phyloP scores from a whole-genome alignment of 2,797 vertebrate species.

The Kryptopterus vitreolus region DNA sequence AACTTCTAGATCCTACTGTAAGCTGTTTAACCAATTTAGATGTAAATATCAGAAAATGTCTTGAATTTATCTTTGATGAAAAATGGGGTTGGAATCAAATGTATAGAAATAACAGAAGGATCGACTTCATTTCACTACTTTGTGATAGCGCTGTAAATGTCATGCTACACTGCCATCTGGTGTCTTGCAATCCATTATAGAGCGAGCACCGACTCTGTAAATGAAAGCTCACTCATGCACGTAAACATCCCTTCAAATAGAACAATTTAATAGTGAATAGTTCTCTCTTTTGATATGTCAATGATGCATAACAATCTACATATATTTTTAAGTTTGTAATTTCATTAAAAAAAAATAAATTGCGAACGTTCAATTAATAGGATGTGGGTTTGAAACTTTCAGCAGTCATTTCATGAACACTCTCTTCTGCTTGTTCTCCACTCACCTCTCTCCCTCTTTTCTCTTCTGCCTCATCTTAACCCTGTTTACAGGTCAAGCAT shows the following conservation, averaged over 20 bases:
- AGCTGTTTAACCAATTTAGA: neutral
- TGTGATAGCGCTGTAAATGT: neutral
- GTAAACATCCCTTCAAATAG: neutral
- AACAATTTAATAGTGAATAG: neutral
- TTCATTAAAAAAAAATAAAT: too few species aligned
- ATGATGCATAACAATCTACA: neutral
- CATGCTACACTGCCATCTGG: conserved; percentile 40
- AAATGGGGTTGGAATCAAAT: neutral
- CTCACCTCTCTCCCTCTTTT: neutral
- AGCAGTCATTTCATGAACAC: neutral
- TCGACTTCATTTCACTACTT: neutral
- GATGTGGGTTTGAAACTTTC: neutral
- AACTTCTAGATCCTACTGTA: neutral
- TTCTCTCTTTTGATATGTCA: neutral
- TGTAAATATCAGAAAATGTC: neutral
- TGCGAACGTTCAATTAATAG: too few species aligned
- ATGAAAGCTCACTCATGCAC: too few species aligned
- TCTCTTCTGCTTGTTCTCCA: neutral
- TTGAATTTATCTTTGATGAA: neutral
- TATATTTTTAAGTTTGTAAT: neutral
- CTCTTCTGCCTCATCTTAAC: neutral
- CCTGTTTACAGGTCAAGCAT: conserved; percentile 59
- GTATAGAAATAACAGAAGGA: neutral
- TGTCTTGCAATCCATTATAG: neutral
- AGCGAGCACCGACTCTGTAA: too few species aligned